Conservation (phyloP, 35 echinoderm and acorn worm genomes). For the Heliocidaris erythrogramma region DNA sequence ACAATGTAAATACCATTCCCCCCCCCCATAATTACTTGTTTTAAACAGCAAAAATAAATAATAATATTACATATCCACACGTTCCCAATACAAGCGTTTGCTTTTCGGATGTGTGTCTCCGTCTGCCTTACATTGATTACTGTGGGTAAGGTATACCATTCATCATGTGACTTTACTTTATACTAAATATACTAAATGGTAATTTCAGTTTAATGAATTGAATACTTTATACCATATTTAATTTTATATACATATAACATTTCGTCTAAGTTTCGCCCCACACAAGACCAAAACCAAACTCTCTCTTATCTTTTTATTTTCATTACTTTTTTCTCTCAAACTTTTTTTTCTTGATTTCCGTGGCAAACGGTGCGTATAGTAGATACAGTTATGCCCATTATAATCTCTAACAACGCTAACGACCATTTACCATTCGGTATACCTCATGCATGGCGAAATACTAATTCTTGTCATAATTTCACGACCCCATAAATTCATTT, state of each 20-base stretch:
- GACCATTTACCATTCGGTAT: not conserved
- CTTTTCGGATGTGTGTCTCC: too few relatives aligned
- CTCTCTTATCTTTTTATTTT: not conserved
- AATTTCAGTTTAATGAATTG: too few relatives aligned
- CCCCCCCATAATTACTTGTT: too few relatives aligned
- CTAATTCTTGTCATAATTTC: conserved; percentile 34
- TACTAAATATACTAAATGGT: too few relatives aligned
- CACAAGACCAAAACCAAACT: not conserved
- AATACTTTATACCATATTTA: too few relatives aligned
- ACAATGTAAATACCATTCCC: too few relatives aligned
- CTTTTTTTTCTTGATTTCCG: not conserved
- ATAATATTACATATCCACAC: too few relatives aligned
- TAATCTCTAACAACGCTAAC: not conserved
- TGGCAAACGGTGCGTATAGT: not conserved
- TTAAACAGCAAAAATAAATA: too few relatives aligned
- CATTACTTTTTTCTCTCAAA: not conserved
- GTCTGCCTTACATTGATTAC: too few relatives aligned
- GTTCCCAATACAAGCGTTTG: too few relatives aligned
- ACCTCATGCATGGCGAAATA: not conserved
- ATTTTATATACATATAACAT: not conserved
- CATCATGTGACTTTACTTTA: too few relatives aligned
- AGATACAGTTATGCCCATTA: not conserved
- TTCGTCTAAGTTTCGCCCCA: not conserved
- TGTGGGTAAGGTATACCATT: too few relatives aligned
- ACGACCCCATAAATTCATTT: conserved; percentile 27